These are phyloP conservation scores for Aricia agestis DNA, from an alignment of 1,140 invertebrate genomes.

Conservation along the genomic window DNA sequence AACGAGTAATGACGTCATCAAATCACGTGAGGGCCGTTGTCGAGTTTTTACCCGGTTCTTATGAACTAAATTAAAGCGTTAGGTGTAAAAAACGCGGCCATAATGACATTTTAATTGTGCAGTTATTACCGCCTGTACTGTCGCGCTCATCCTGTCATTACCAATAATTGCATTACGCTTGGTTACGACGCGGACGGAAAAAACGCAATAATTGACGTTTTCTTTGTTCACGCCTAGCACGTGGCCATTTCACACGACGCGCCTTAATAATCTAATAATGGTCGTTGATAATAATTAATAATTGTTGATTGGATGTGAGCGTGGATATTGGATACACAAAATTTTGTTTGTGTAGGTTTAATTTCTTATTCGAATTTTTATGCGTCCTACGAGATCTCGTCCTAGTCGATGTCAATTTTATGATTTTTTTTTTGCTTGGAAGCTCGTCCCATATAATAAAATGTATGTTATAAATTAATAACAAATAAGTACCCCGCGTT, in stretches of 20 bases:
- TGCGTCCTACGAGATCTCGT: no score
- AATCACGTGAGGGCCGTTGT: no score
- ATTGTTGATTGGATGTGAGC: neutral
- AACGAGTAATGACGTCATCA: neutral
- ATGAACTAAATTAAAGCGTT: constrained; percentile 63
- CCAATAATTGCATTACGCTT: constrained; percentile 73
- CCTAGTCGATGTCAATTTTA: no score
- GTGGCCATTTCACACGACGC: constrained; percentile 56
- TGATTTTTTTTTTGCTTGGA: no score
- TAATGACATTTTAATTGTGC: constrained; percentile 72
- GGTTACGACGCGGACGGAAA: constrained; percentile 57
- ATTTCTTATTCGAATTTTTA: no score
- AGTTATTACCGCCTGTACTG: constrained; percentile 54
- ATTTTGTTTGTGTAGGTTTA: neutral
- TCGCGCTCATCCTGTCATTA: constrained; percentile 72
- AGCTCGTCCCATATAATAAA: no score
- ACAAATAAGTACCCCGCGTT: no score
- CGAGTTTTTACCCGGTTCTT: constrained; percentile 49
- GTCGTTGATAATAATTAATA: neutral
- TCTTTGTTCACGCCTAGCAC: constrained; percentile 66
- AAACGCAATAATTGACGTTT: constrained; percentile 66
- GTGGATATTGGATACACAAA: neutral
- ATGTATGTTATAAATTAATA: no score
- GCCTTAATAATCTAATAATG: constrained; percentile 23
- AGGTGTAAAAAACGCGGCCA: constrained; percentile 56